These are phyloP conservation scores for Elgaria multicarinata DNA, from an alignment of 2,113 vertebrate genomes.

Conservation along the genomic window DNA sequence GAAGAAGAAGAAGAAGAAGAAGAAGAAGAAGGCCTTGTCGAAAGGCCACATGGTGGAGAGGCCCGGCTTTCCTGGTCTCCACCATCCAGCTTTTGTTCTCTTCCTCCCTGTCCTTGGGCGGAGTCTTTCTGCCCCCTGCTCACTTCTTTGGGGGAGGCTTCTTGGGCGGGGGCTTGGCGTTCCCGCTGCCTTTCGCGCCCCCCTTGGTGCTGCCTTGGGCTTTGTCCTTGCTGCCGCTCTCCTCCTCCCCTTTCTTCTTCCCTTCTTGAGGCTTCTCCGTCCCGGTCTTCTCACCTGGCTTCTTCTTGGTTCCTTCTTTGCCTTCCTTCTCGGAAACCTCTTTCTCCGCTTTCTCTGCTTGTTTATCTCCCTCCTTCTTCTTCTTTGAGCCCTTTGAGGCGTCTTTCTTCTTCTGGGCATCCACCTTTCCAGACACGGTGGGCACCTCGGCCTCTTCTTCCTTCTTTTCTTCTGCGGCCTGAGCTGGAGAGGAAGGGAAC, in stretches of 20 bases:
- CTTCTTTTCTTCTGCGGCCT: slow-evolving; percentile 18
- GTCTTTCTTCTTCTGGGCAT: slow-evolving; percentile 52
- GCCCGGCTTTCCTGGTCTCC: background rate
- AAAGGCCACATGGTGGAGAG: background rate
- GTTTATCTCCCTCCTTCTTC: slow-evolving; percentile 45
- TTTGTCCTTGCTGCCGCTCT: background rate
- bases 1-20: too few species aligned
- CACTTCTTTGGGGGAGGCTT: background rate
- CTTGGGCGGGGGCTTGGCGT: background rate
- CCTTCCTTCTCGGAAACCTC: background rate
- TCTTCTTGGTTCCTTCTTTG: background rate
- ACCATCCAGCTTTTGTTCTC: too few species aligned
- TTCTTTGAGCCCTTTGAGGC: slow-evolving; percentile 39
- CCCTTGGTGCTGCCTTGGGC: slow-evolving; percentile 9
- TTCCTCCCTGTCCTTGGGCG: background rate
- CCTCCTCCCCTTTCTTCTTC: slow-evolving; percentile 47
- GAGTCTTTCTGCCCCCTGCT: background rate
- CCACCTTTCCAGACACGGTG: slow-evolving; percentile 52
- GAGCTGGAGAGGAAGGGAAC: slow-evolving; percentile 20
- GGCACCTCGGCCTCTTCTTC: slow-evolving; percentile 44
- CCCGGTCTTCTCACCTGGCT: background rate
- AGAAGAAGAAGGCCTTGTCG: too few species aligned
- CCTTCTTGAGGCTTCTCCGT: background rate
- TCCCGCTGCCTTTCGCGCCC: background rate
- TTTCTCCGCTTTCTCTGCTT: background rate